Evolutionary conservation across 2,797 vertebrate species (phyloP).

Genomic region (Pteropus rufus): DNA sequence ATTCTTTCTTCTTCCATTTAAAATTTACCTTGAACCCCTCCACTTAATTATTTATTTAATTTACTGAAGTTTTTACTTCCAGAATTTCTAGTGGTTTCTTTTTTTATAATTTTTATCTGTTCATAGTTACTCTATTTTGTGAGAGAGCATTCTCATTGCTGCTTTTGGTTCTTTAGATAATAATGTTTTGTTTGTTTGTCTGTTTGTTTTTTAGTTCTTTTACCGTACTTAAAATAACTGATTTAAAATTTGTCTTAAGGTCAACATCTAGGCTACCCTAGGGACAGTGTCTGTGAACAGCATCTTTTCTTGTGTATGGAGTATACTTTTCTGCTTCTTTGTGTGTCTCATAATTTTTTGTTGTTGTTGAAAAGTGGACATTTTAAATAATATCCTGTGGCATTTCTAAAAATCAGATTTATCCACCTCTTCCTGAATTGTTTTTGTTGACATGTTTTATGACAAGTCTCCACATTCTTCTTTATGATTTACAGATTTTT

Average conservation of each 20-base stretch:
- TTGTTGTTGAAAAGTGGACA: background rate
- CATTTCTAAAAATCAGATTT: background rate
- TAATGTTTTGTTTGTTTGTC: no score
- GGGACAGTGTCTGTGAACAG: background rate
- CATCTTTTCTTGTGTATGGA: background rate
- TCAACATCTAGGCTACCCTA: background rate
- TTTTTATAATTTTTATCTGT: background rate
- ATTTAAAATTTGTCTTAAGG: background rate
- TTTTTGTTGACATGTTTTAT: background rate
- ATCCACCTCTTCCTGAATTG: fast-evolving
- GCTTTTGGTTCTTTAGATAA: background rate
- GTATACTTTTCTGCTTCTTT: background rate
- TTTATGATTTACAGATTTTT: background rate
- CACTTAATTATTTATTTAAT: background rate
- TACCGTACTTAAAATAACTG: no score
- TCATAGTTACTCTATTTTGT: background rate
- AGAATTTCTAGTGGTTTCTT: background rate
- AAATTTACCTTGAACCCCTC: background rate
- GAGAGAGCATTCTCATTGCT: background rate
- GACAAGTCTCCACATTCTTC: background rate
- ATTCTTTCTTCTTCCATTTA: background rate
- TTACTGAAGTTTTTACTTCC: background rate
- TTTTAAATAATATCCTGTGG: background rate
- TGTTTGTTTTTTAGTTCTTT: background rate
- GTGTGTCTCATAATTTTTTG: background rate